Percentiles rank a stretch among this genome's conserved stretches.
phyloP scores from a whole-genome alignment of 2,888 invertebrate genomes.

The Meloe dianella region DNA sequence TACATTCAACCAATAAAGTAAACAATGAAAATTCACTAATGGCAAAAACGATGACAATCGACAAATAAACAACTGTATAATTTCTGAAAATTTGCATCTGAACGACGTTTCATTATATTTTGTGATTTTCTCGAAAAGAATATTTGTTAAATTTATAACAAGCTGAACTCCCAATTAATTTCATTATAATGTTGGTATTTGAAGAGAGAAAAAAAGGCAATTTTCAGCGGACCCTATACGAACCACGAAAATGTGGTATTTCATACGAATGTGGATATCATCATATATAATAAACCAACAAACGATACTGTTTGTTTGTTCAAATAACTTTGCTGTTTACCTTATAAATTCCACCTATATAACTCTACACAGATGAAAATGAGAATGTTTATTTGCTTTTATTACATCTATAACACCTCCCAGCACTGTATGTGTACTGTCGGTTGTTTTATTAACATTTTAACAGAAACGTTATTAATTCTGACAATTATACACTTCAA shows the following conservation, averaged over 20 bases:
- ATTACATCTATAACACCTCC: neutral
- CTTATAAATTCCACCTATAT: neutral
- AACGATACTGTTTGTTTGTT: neutral
- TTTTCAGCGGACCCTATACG: neutral
- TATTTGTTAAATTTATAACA: too few species aligned
- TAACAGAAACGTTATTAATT: neutral
- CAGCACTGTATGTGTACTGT: neutral
- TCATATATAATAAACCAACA: neutral
- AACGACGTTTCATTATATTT: too few species aligned
- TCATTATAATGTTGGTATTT: too few species aligned
- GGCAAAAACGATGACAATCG: too few species aligned
- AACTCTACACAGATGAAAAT: neutral
- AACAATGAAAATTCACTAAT: too few species aligned
- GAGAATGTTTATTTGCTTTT: neutral
- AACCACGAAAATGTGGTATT: neutral
- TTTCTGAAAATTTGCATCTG: too few species aligned
- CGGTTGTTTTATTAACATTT: neutral
- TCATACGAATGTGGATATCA: neutral
- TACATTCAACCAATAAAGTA: too few species aligned
- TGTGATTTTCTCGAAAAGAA: too few species aligned
- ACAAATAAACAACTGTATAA: too few species aligned
- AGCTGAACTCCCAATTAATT: too few species aligned
- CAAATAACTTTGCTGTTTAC: neutral
- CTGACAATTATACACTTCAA: too few species aligned
- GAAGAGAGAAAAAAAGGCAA: too few species aligned